A percentile compares a stretch with the other conserved stretches of the same genome.
These are phyloP conservation scores for Platichthys stellatus DNA, from an alignment of 2,113 vertebrate species.

Conservation along the genomic window DNA sequence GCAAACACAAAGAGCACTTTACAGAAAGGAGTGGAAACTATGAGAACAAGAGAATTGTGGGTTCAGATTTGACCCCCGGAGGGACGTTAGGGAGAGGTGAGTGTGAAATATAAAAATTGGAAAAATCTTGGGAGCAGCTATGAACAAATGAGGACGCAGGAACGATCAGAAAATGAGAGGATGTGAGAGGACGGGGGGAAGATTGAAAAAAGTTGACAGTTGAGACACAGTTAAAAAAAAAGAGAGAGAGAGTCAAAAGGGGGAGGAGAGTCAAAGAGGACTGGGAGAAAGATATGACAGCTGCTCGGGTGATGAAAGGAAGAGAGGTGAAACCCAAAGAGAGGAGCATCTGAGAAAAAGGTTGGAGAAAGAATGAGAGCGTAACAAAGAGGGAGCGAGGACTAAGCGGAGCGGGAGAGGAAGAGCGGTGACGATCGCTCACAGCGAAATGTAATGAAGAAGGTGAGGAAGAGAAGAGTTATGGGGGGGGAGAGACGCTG, in stretches of 20 bases:
- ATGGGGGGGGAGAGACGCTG: constrained; percentile 16
- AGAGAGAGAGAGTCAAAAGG: not conserved
- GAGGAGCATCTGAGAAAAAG: constrained; percentile 6
- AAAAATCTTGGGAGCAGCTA: constrained; percentile 32
- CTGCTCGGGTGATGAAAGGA: constrained; percentile 39
- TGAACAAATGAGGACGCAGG: constrained; percentile 53
- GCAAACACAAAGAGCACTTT: constrained; percentile 34
- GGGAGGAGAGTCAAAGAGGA: constrained; percentile 19
- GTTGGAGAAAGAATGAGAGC: not conserved
- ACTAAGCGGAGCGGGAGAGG: constrained; percentile 16
- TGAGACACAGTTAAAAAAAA: constrained; percentile 24
- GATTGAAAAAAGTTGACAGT: constrained; percentile 31
- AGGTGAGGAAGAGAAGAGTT: constrained; percentile 4
- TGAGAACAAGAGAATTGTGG: constrained; percentile 23
- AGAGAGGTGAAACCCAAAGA: constrained; percentile 41
- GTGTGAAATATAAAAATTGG: constrained; percentile 22
- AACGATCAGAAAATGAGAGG: constrained; percentile 43
- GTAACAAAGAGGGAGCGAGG: constrained; percentile 19
- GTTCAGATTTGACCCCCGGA: constrained; percentile 15
- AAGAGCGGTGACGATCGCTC: not conserved
- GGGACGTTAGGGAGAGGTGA: constrained; percentile 44
- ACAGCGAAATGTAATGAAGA: constrained; percentile 38
- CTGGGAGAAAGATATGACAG: constrained; percentile 16
- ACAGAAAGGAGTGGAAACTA: constrained; percentile 41
- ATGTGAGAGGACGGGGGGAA: constrained; percentile 21